Base-by-base conservation (phyloP, 2,888 invertebrate species). In the Ophioninae sp. region DNA sequence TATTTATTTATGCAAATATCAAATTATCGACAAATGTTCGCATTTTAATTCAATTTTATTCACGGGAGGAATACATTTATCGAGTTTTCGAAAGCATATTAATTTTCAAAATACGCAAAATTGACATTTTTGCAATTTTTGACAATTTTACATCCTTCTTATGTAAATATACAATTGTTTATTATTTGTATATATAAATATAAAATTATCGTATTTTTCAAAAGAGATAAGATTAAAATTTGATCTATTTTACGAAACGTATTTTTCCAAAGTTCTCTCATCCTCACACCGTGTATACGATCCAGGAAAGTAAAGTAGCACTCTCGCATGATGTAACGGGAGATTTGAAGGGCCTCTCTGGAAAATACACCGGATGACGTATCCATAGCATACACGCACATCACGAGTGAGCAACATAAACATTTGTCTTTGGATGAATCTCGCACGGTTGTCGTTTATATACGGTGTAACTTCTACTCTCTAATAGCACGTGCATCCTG, bases 391-490 rank as follows among this genome's bases (percentile, higher is more conserved):
- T 57, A 68, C 56, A 69, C 30, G 30, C 69, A 61, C 30, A 44
- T 78, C 61, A 21, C 57, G 30, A 84, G 50, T 65, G 65, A 79
- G 72, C 23, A 79, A 30, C 70, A 61, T 84, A 84, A 84, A 84
- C 81, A 81, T 84, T 84, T 81, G 65, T 83, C 73, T 74, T 77
- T 23, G 77, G 69, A 78, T 84, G 81, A 78, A 81, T 79, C 81
- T 75, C 70, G 65, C 56, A 50, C 41, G 64, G 39, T 64, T 78
- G 57, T 64, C 61, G 59, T 80, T 57, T 67, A 68, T 62, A 56
- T 41, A 20, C 41, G 61, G 7, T 37, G 37, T 73, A 57, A 67
- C 67, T 56, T 79, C 59, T 80, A 57, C 72, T 65, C n/a, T 79
- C 57, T 13, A 13, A n/a, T n/a, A 70, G 61, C 57, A 75, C 70